phyloP scores from a whole-genome alignment of 2,888 invertebrate species.

The Limnephilus auricula region DNA sequence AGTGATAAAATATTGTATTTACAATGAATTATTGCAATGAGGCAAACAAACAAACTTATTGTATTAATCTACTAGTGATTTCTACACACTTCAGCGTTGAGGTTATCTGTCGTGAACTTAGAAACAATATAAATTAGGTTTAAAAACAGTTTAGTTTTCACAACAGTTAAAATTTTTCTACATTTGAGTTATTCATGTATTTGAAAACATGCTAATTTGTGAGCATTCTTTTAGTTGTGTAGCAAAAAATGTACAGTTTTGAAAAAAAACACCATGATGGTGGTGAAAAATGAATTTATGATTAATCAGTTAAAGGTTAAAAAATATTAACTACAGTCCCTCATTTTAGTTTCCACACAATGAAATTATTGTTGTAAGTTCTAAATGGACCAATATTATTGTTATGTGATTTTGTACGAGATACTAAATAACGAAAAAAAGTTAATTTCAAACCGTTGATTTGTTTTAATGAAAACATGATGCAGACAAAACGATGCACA shows the following conservation, averaged over 20 bases:
- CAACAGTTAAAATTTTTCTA: neutral
- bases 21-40: neutral
- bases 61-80: slow-evolving; percentile 2
- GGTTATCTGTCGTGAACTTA: neutral
- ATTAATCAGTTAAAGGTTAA: slow-evolving; percentile 2
- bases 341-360: neutral
- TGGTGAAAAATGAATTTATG: neutral
- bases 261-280: neutral
- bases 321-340: neutral
- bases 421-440: slow-evolving; percentile 8
- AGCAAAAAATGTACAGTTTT: neutral
- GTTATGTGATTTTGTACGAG: slow-evolving; percentile 2
- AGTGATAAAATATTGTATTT: neutral
- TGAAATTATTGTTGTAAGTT: neutral
- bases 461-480: neutral
- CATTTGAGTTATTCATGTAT: neutral
- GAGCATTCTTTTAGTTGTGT: slow-evolving; percentile 2
- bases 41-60: slow-evolving; percentile 1
- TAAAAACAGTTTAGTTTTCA: neutral
- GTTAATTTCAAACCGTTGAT: slow-evolving; percentile 13
- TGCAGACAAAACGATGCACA: slow-evolving; percentile 1
- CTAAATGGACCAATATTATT: neutral
- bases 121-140: neutral
- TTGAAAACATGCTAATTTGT: neutral
- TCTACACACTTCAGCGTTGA: neutral